These are phyloP conservation scores for Deroplatys truncata DNA, from an alignment of 2,888 invertebrate genomes.

Conservation along the genomic window DNA sequence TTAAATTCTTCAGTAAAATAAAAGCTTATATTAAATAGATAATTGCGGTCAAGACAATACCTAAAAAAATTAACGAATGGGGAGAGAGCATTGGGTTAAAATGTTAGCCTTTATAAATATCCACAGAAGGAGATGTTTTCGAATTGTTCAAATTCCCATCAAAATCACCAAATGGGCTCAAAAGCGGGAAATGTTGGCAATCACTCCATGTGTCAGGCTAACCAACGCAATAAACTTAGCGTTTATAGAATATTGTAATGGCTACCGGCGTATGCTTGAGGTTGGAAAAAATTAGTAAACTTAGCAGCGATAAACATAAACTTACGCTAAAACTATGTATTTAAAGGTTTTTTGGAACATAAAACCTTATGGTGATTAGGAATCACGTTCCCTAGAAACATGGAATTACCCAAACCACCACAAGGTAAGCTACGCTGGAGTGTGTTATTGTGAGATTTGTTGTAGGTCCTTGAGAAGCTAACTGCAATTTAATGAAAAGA, in stretches of 20 bases:
- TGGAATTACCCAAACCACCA: conserved; percentile 56
- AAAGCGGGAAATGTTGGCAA: too few relatives aligned
- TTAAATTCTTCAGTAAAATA: too few relatives aligned
- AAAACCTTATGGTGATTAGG: neutral
- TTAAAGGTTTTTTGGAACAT: neutral
- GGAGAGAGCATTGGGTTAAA: too few relatives aligned
- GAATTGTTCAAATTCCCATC: too few relatives aligned
- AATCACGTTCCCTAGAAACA: conserved; percentile 30
- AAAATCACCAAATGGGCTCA: too few relatives aligned
- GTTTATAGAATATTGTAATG: neutral
- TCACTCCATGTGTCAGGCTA: neutral
- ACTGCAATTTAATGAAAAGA: neutral
- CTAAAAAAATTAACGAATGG: too few relatives aligned
- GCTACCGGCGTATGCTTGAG: neutral
- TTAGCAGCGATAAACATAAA: neutral
- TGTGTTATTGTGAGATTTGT: neutral
- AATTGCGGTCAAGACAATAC: too few relatives aligned
- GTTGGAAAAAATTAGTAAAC: neutral
- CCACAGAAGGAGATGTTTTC: too few relatives aligned
- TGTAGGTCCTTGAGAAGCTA: neutral
- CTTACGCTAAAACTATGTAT: neutral
- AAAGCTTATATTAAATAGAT: too few relatives aligned
- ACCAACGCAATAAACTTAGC: neutral
- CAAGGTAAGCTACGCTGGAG: conserved; percentile 49
- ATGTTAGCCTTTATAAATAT: too few relatives aligned